Evolutionary conservation across 2,113 vertebrate species (phyloP).

Genomic region (Odontesthes bonariensis): DNA sequence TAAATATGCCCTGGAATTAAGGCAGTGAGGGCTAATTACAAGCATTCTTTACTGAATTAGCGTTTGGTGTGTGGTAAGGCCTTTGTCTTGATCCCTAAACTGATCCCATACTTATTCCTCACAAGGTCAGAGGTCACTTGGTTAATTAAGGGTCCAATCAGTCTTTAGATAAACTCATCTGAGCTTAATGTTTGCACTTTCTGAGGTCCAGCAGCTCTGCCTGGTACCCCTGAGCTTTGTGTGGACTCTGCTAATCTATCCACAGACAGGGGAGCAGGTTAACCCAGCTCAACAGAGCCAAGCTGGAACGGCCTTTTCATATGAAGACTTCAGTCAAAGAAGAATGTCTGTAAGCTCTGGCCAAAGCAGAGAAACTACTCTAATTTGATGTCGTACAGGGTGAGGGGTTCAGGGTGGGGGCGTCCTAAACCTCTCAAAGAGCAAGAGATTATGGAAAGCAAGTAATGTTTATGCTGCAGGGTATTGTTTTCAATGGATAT

Average conservation of each 20-base stretch:
- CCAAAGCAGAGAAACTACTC: conserved; percentile 85
- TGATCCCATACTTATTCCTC: conserved; percentile 95
- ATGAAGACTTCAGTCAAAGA: conserved; percentile 90
- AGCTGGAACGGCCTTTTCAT: conserved; percentile 88
- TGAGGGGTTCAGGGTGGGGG: conserved; percentile 69
- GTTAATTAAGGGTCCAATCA: conserved; percentile 93
- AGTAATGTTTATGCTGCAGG: conserved; percentile 68
- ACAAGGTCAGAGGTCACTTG: conserved; percentile 92
- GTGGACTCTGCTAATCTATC: conserved; percentile 88
- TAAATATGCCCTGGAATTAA: conserved; percentile 91
- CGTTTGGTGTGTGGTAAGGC: conserved; percentile 92
- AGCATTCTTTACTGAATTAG: conserved; percentile 98
- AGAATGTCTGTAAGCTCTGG: conserved; percentile 92
- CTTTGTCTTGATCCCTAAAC: conserved; percentile 92
- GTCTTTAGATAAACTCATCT: conserved; percentile 92
- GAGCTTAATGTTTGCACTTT: conserved; percentile 92
- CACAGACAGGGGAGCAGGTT: conserved; percentile 88
- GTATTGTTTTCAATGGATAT: conserved; percentile 60
- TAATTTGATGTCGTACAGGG: conserved; percentile 82
- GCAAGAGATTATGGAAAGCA: conserved; percentile 71
- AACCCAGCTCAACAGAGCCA: conserved; percentile 87
- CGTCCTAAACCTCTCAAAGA: conserved; percentile 83
- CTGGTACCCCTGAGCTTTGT: conserved; percentile 93
- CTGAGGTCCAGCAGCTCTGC: conserved; percentile 90
- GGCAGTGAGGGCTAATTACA: conserved; percentile 91